Base-by-base conservation (phyloP, 92 coral and sea anemone genomes). In the Porites cylindrica region DNA sequence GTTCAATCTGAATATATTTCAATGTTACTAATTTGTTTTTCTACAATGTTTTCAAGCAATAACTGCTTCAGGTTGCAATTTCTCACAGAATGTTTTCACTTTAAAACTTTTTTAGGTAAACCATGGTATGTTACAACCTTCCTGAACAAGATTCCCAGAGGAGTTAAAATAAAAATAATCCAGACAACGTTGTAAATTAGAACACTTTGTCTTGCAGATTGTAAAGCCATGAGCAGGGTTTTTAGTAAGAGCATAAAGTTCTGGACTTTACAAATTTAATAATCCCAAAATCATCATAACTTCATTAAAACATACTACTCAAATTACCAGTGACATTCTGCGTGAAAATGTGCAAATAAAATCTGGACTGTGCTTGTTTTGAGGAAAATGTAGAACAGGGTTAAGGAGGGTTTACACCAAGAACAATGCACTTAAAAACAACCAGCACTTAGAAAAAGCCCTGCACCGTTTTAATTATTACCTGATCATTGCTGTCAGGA, bases 71-170 rank as follows among this genome's bases (percentile, higher is more conserved):
- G 38, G 61, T 7, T 52, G 79, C 71, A n/a, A 2, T 72, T 70
- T 70, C 88, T 84, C 75, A 84, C 75, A 52, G 47, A 26, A 2
- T 17, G 75, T 56, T 84, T 75, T 84, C 88, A 52, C 81, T 84
- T 84, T 75, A 58, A 59, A 66, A 71, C 88, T 76, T 75, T 86
- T 70, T 56, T 86, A 79, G 83, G 90, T 77, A 62, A 77, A 66
- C 84, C 85, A 63, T 59, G 83, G 83, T 77, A 76, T 86, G 85
- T 86, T 75, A 66, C 72, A 74, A 76, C 86, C 84, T 58, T 58
- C 14, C 70, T 70, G 86, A 19, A 52, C 69, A 70, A 58, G 78
- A 70, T 29, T 70, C 59, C 59, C 78, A 38, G 62, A 70, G 79
- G 60, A 82, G 68, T 32, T 32, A 66, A 58, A 4, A 38, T n/a